Conservation (phyloP, 1,140 invertebrate species). For the Kradibia gibbosae region DNA sequence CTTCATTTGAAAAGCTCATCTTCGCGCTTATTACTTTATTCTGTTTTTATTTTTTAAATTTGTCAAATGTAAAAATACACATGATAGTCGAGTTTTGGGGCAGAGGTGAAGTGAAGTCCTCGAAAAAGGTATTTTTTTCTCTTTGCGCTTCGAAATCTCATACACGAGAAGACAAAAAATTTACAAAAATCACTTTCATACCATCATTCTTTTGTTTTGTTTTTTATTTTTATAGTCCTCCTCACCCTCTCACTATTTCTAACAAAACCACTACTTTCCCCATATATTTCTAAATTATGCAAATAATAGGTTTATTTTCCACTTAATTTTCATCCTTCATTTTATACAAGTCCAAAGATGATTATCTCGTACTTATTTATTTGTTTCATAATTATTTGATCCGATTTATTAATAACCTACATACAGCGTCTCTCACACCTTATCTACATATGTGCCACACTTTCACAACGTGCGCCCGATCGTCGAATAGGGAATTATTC, state of each 20-base stretch:
- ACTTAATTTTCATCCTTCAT: constrained; percentile 39
- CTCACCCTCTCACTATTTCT: constrained; percentile 36
- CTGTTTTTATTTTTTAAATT: constrained; percentile 15
- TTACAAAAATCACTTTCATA: too few species aligned
- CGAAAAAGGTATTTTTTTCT: constrained; percentile 30
- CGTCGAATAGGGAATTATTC: constrained; percentile 14
- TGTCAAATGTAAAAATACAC: constrained; percentile 47
- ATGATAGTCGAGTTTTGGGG: constrained; percentile 25
- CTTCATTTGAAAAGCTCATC: constrained; percentile 1
- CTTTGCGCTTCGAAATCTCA: constrained; percentile 43
- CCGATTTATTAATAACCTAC: constrained; percentile 52
- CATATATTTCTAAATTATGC: constrained; percentile 69
- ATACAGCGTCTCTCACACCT: constrained; percentile 50
- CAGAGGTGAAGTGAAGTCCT: constrained; percentile 1
- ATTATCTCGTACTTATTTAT: constrained; percentile 34
- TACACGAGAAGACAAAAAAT: constrained; percentile 44
- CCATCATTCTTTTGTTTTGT: constrained; percentile 1
- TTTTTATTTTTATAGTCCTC: constrained; percentile 30
- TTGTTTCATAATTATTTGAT: constrained; percentile 43
- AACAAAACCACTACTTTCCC: constrained; percentile 68
- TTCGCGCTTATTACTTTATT: constrained; percentile 11
- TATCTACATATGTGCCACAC: constrained; percentile 51
- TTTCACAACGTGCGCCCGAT: background rate
- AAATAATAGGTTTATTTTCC: constrained; percentile 68
- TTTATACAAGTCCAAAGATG: constrained; percentile 23